Evolutionary conservation across 1,140 invertebrate species (phyloP), one percentile per base, ranked within the genome.

Genomic region (Lepidotrigona ventralis): DNA sequence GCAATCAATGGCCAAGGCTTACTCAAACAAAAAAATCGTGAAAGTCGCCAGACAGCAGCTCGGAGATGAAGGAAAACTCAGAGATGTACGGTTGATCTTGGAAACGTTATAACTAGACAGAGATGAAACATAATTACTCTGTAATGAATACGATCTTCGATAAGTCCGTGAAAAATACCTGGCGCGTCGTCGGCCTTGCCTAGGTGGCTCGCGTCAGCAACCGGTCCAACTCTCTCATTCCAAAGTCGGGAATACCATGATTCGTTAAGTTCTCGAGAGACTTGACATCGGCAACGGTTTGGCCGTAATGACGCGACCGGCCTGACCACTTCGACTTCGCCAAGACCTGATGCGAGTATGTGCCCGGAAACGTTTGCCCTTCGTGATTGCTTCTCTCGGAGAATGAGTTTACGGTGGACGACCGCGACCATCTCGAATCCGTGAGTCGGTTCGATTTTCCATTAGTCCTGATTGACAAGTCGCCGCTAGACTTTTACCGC

Each of bases 171-270:
- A 21, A 29, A 75, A 63, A 75, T 46, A 51, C 69, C 26, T 69
- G 39, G 39, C 39, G 19, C 12, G 19, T 15, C 39, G 23, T 3
- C 66, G 81, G 78, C 75, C 66, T 83, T 83, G 75, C 26, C 66
- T 83, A 60, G 46, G 64, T 53, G 39, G 68, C 66, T 64, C 12
- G 53, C 17, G 53, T 26, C 54, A 6, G 21, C 75, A 83, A 83
- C 66, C 81, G 75, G 81, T 83, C 80, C 72, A 14, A 12, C 72
- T 58, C 23, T 70, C 75, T 66, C 77, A 71, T 83, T 70, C 66
- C 68, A 58, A 77, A 83, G 74, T 60, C 75, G 74, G 74, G 29
- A 78, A 64, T 60, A 76, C 33, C 21, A 39, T 53, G 72, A 81
- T 81, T 81, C 79, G 81, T 63, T 70, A 60, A 83, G 74, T 33